A percentile compares a stretch with the other conserved stretches of the same genome.
Evolutionary conservation across 2,888 invertebrate genomes (phyloP).

Genomic region (Opisthograptis luteolata): DNA sequence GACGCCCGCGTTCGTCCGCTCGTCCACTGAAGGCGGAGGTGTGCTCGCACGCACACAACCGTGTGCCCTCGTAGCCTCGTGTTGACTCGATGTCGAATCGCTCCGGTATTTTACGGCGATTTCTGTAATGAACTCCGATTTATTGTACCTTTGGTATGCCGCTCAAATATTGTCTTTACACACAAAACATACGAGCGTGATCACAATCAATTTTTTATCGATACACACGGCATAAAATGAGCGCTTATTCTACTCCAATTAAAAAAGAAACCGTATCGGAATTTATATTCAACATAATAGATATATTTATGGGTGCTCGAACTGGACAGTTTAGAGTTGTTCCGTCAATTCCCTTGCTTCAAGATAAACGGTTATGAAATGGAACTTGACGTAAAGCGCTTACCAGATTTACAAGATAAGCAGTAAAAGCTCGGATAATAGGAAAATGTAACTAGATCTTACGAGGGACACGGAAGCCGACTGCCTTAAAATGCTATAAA

Average conservation of each 20-base stretch:
- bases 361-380: conserved; percentile 51
- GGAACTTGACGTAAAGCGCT: conserved; percentile 53
- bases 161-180: conserved; percentile 67
- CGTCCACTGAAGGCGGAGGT: conserved; percentile 40
- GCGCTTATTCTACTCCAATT: conserved; percentile 59
- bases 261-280: conserved; percentile 62
- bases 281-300: conserved; percentile 58
- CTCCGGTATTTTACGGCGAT: conserved; percentile 79
- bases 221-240: conserved; percentile 53
- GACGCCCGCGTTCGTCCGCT: conserved; percentile 38
- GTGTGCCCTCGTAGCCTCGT: conserved; percentile 39
- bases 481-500: conserved; percentile 72
- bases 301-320: conserved; percentile 56
- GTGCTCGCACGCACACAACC: conserved; percentile 44
- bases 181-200: conserved; percentile 67
- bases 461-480: conserved; percentile 70
- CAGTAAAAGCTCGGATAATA: conserved; percentile 58
- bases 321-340: conserved; percentile 34
- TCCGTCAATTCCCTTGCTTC: conserved; percentile 29
- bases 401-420: conserved; percentile 38
- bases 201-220: conserved; percentile 63
- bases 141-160: conserved; percentile 70
- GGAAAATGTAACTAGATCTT: conserved; percentile 71
- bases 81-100: conserved; percentile 67
- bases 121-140: conserved; percentile 80